phyloP scores from a whole-genome alignment of 1,140 invertebrate species.

The Drosophila repleta region DNA sequence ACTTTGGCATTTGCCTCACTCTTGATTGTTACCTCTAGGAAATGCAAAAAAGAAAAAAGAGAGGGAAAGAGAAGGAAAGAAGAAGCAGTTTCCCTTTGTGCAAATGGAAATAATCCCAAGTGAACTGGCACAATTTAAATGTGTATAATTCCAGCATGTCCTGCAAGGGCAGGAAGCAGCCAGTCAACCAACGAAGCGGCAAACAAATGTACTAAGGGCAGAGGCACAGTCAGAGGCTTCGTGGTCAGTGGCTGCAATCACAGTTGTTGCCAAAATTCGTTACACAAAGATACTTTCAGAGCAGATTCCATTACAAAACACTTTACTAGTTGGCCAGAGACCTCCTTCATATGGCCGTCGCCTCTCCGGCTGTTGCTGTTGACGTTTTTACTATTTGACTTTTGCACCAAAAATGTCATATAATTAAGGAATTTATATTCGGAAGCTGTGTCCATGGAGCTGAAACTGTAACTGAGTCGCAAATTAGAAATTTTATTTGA shows the following conservation, averaged over 20 bases:
- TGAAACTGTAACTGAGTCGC: too few relatives aligned
- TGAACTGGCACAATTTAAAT: constrained; percentile 15
- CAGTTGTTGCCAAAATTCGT: not conserved
- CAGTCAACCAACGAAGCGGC: not conserved
- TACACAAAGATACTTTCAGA: constrained; percentile 3
- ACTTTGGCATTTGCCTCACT: constrained; percentile 17
- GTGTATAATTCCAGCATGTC: not conserved
- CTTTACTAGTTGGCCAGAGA: not conserved
- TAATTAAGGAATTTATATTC: not conserved
- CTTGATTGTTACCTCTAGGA: not conserved
- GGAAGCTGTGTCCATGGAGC: not conserved
- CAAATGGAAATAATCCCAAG: not conserved
- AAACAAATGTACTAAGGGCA: not conserved
- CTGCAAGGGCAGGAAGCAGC: not conserved
- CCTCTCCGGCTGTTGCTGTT: not conserved
- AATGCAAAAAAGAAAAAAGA: too few relatives aligned
- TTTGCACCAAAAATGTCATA: constrained; percentile 3
- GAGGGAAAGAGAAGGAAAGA: too few relatives aligned
- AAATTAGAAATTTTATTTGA: too few relatives aligned
- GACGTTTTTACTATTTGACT: not conserved
- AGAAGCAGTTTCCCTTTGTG: not conserved
- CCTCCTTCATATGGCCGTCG: not conserved
- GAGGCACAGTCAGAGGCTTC: not conserved
- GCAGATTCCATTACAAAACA: constrained; percentile 7
- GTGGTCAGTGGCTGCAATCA: not conserved